Base-by-base conservation (phyloP, 2,113 vertebrate genomes). In the Hiodon alosoides region DNA sequence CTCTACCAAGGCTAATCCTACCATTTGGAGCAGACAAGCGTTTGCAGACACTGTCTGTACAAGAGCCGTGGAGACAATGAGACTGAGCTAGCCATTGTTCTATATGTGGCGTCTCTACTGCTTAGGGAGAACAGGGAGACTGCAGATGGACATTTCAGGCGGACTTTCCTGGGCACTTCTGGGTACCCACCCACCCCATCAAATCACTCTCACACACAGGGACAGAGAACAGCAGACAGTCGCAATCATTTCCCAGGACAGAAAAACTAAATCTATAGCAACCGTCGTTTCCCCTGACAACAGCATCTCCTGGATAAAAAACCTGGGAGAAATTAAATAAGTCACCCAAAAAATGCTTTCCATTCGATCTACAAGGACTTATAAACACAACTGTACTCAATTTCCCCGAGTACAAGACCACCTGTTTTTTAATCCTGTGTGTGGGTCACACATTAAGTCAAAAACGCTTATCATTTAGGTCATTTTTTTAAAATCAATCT, bases 281-380 rank as follows among this genome's bases (percentile, higher is more conserved):
- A 80, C 79, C 75, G 67, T 52, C 3, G 8, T 77, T 54, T 57
- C 79, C 76, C 79, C 57, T 67, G 66, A 77, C 81, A 82, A 82
- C 77, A 66, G 61, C 70, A 73, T 82, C 78, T 76, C 3, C 68
- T 61, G 16, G 52, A 53, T 46, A 17, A 10, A 10, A 31, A 70
- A 69, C 3, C 5, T 57, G 10, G 6, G 52, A 5, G 51, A 57
- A 57, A 57, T 52, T 31, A 2, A 47, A 17, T 10, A 17, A 46
- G 69, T 8, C 16, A n/a, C 3, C 57, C 57, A 57, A 70, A 70
- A 70, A 70, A 7, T 5, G 14, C n/a, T 8, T 53, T 53, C 9
- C 4, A 17, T 11, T 70, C 4, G 46, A 17, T 17, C 53, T 52
- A 5, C 46, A 55, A 70, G n/a, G n/a, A n/a, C 55, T 70, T 70